Percentiles rank a stretch among this genome's conserved stretches.
Conservation (phyloP, 1,140 invertebrate genomes). For the Aphelenchoides avenae region DNA sequence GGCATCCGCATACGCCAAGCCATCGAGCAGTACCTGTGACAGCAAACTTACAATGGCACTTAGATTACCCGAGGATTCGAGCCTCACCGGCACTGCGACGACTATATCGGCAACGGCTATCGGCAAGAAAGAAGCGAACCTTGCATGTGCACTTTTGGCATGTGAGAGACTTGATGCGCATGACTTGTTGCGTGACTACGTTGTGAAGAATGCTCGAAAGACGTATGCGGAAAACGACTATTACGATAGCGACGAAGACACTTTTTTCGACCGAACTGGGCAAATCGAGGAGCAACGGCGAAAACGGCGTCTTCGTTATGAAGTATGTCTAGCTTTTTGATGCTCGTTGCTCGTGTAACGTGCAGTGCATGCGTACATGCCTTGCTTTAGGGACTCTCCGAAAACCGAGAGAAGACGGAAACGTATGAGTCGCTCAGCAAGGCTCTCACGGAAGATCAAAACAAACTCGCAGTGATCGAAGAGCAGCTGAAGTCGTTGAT, state of each 20-base stretch:
- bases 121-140: too few relatives aligned
- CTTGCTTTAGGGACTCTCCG: too few relatives aligned
- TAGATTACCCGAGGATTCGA: too few relatives aligned
- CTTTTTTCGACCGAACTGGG: constrained; percentile 88
- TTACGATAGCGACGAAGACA: constrained; percentile 95
- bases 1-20: neutral
- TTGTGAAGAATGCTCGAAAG: constrained; percentile 65
- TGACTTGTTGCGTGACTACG: constrained; percentile 19
- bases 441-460: constrained; percentile 9
- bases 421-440: constrained; percentile 19
- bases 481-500: constrained; percentile 15
- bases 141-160: constrained; percentile 22
- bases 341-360: neutral
- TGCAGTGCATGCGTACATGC: too few relatives aligned
- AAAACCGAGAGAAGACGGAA: too few relatives aligned
- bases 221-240: constrained; percentile 83
- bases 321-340: constrained; percentile 47
- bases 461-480: constrained; percentile 16
- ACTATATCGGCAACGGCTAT: too few relatives aligned
- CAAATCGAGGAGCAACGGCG: constrained; percentile 80
- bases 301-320: constrained; percentile 70
- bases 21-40: neutral
- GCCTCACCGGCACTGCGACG: too few relatives aligned
- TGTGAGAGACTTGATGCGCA: constrained; percentile 27
- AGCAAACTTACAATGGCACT: too few relatives aligned